Evolutionary conservation across 2,888 invertebrate species (phyloP).

Genomic region (Ptychoptera contaminata): DNA sequence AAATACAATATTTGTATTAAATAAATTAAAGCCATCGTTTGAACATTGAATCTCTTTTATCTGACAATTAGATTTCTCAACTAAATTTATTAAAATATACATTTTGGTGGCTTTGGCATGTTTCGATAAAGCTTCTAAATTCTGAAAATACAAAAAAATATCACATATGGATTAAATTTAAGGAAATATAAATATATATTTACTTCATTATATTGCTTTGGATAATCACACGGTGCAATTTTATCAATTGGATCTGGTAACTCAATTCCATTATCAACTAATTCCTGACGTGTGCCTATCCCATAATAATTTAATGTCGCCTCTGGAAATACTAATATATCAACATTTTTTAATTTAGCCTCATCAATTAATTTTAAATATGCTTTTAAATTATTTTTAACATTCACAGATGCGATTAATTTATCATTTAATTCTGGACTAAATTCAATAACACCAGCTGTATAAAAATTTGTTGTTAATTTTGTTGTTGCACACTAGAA

Average conservation of each 20-base stretch:
- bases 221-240: constrained; percentile 15
- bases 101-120: constrained; percentile 27
- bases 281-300: not conserved
- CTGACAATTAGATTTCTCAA: constrained; percentile 43
- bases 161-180: not conserved
- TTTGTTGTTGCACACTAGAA: too few species aligned
- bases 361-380: constrained; percentile 11
- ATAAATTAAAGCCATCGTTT: constrained; percentile 21
- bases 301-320: constrained; percentile 23
- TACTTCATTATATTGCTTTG: not conserved
- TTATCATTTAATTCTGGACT: constrained; percentile 23
- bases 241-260: constrained; percentile 15
- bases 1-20: constrained; percentile 59
- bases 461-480: constrained; percentile 23
- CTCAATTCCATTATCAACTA: constrained; percentile 17
- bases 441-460: constrained; percentile 49
- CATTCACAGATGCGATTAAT: constrained; percentile 17
- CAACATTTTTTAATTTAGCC: not conserved
- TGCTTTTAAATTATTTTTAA: constrained; percentile 15
- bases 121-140: constrained; percentile 7
- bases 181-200: not conserved
- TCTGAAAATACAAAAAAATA: constrained; percentile 5
- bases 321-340: constrained; percentile 32
- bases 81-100: constrained; percentile 55
- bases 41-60: constrained; percentile 16